Evolutionary conservation across 2,888 invertebrate species (phyloP), one percentile per base, ranked within the genome.

Genomic region (Cryptocephalus primarius): DNA sequence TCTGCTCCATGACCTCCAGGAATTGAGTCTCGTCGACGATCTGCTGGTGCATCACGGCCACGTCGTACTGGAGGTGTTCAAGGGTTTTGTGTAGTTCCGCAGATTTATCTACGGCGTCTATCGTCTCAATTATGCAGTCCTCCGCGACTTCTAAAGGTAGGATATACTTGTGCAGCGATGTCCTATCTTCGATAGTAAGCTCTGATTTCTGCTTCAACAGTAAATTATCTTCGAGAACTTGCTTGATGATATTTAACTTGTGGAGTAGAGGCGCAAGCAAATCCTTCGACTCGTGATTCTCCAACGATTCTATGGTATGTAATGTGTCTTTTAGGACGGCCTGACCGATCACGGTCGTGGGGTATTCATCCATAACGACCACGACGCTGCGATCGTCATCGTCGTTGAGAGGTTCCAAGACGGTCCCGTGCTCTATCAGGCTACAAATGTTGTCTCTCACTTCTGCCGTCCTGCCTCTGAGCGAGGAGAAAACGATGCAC

Each of bases 81-180:
- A 65, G 48, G 9, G 60, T 49, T 34, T 51, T 48, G 9, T 53
- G 48, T 38, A 48, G 39, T 33, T 52, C 46, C 39, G 32, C 33
- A 11, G 33, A 22, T 11, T 12, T 36, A 12, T 36, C 11, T n/a
- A 36, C 36, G 32, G 55, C 51, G 47, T 71, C 66, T 43, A 77
- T 66, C n/a, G 74, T 71, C 51, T 75, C 70, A 43, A 77, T 71
- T 67, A 78, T 75, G 46, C 74, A 71, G 44, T 74, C 74, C 54
- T 77, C 74, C 52, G 72, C 73, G 8, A 71, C 67, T 55, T 75
- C 77, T 34, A 77, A 65, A 34, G 75, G 74, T 61, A 74, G 71
- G 31, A 77, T 64, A 33, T 75, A 73, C 49, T 68, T 68, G 10
- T 74, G 59, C 46, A 78, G 68, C 45, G 56, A 64, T 38, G 73